These are phyloP conservation scores for Chrysopilus asiliformis DNA, from an alignment of 2,888 invertebrate genomes.

Conservation along the genomic window DNA sequence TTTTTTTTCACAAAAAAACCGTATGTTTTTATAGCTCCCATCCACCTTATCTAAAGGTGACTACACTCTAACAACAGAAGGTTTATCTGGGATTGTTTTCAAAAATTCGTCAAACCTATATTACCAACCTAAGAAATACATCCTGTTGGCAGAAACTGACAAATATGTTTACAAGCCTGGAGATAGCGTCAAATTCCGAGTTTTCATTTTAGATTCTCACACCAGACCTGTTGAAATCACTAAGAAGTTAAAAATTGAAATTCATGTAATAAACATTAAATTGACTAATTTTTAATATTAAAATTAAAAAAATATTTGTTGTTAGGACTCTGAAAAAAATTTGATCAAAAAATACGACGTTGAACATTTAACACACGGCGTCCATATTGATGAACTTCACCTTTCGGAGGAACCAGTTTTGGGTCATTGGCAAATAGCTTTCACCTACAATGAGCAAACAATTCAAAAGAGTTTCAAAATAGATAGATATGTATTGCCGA, in stretches of 20 bases:
- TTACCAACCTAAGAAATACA: conserved; percentile 65
- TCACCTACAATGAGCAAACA: conserved; percentile 41
- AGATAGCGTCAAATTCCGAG: conserved; percentile 59
- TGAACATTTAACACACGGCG: conserved; percentile 53
- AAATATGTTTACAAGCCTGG: conserved; percentile 83
- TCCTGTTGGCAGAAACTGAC: conserved; percentile 82
- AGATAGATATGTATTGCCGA: conserved; percentile 85
- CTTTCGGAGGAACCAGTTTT: conserved; percentile 72
- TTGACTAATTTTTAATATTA: too few species aligned
- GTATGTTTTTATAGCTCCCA: too few species aligned
- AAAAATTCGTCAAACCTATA: conserved; percentile 55
- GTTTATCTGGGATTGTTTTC: conserved; percentile 59
- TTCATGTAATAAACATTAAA: conserved; percentile 22
- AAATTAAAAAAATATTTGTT: too few species aligned
- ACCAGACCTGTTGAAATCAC: conserved; percentile 44
- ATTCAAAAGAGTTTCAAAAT: conserved; percentile 45
- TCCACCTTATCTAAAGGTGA: too few species aligned
- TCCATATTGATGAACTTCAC: conserved; percentile 60
- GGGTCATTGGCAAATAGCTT: conserved; percentile 77
- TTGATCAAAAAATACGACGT: conserved; percentile 68
- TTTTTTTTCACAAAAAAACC: too few species aligned
- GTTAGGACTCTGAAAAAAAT: conserved; percentile 59
- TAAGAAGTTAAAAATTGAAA: conserved; percentile 24
- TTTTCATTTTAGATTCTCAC: conserved; percentile 58
- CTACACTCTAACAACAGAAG: conserved; percentile 40